Evolutionary conservation across 2,797 vertebrate species (phyloP).

Genomic region (Aselliscus stoliczkanus): DNA sequence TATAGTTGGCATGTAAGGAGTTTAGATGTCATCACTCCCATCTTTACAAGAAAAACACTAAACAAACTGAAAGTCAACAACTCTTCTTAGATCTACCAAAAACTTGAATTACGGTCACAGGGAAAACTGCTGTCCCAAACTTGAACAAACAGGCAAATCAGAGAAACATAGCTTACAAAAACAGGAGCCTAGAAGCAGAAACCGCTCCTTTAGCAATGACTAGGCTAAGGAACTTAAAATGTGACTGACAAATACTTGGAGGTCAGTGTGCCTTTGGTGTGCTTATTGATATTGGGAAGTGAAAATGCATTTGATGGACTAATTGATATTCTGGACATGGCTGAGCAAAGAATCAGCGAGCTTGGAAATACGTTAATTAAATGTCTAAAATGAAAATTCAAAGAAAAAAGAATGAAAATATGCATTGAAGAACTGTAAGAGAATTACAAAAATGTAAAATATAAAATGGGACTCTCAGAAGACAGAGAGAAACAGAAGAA

Average conservation of each 20-base stretch:
- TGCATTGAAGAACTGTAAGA: background rate
- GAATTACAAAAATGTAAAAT: background rate
- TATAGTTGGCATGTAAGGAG: background rate
- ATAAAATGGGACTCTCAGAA: background rate
- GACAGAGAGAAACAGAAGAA: background rate
- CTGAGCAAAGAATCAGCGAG: background rate
- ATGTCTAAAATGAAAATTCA: background rate
- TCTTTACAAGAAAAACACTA: background rate
- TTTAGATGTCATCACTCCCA: background rate
- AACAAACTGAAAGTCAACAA: background rate
- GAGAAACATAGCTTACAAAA: background rate
- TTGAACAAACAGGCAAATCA: background rate
- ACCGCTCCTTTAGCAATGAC: background rate
- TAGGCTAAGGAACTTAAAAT: background rate
- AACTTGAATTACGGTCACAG: background rate
- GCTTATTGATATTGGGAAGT: background rate
- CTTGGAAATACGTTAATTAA: background rate
- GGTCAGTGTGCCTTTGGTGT: background rate
- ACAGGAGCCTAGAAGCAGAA: background rate
- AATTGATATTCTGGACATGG: background rate
- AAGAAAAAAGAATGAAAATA: background rate
- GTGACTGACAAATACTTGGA: background rate
- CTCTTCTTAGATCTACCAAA: background rate
- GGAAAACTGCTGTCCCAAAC: background rate
- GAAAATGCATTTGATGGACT: background rate